Percentiles rank a stretch among this genome's conserved stretches.
Conservation (phyloP, 2,888 invertebrate genomes). For the Nymphalis polychloros region DNA sequence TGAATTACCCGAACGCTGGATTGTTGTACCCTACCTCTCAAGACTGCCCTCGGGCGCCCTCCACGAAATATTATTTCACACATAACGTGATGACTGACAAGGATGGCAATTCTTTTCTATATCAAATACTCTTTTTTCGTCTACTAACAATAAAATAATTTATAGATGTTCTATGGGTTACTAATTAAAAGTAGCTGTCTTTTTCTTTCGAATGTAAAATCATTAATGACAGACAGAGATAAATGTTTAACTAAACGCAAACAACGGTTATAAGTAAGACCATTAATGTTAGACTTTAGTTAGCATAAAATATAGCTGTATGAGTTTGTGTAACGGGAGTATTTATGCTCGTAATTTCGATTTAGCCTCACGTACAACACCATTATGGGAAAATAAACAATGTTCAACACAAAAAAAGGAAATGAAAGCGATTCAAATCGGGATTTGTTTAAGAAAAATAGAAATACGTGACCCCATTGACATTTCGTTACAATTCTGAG, state of each 20-base stretch:
- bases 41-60: constrained; percentile 55
- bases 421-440: constrained; percentile 42
- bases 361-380: constrained; percentile 23
- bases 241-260: too few relatives aligned
- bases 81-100: constrained; percentile 57
- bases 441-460: constrained; percentile 63
- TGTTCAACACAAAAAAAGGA: constrained; percentile 33
- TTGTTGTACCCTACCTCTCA: constrained; percentile 44
- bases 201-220: too few relatives aligned
- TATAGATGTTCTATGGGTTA: neutral
- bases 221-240: too few relatives aligned
- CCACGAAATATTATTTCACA: constrained; percentile 68
- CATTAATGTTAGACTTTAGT: too few relatives aligned
- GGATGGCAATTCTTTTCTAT: constrained; percentile 40
- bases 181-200: too few relatives aligned
- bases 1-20: constrained; percentile 54
- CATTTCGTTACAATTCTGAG: constrained; percentile 53
- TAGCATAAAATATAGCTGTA: too few relatives aligned
- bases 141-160: neutral
- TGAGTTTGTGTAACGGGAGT: neutral
- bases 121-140: constrained; percentile 42
- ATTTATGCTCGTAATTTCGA: constrained; percentile 11
- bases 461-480: constrained; percentile 70
- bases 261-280: too few relatives aligned
- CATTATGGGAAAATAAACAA: constrained; percentile 39